Evolutionary conservation across 1,140 invertebrate genomes (phyloP), one percentile per base, ranked within the genome.

Genomic region (Ceratitis capitata): DNA sequence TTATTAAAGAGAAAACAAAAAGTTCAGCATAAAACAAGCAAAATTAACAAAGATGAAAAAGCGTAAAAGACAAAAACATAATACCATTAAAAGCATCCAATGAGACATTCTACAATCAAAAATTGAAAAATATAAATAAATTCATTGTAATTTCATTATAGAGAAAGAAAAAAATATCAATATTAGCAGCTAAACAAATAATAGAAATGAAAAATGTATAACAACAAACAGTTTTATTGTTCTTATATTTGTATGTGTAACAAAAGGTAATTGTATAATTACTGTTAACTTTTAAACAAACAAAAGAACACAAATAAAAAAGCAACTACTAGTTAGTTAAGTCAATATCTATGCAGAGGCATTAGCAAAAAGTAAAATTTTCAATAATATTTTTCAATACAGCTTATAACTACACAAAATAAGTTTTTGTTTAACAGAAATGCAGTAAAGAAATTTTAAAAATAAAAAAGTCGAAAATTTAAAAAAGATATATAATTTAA

Each of bases 201-300:
- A 45, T 23, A 78, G 23, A 42, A 23, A 19, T 26, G 14, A 45
- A 42, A 42, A 32, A 78, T 39, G 19, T 45, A 32, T 10, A 23
- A 83, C 14, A 83, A 83, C 82, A 53, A 53, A 53, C 23, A 83
- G 26, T 78, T 78, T 78, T 78, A 78, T 78, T 78, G 69, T 78
- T 26, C n/a, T 47, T 78, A 39, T n/a, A n/a, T n/a, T n/a, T 78
- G 32, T 47, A 32, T 78, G 39, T 78, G 69, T n/a, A 78, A 19
- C 45, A 26, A 45, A 45, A 42, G 0, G 6, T 45, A 45, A 47
- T 39, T 23, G 12, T 45, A 42, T 32, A 78, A 45, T 45, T 47
- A 78, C 69, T 42, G 39, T 32, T 0, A 82, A 82, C 78, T 26
- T 82, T 47, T 29, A 83, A 83, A 53, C 45, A 83, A 83, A 49